A percentile compares a stretch with the other conserved stretches of the same genome.
phyloP scores from a whole-genome alignment of 2,797 vertebrate species.

The Oryzias sinensis region DNA sequence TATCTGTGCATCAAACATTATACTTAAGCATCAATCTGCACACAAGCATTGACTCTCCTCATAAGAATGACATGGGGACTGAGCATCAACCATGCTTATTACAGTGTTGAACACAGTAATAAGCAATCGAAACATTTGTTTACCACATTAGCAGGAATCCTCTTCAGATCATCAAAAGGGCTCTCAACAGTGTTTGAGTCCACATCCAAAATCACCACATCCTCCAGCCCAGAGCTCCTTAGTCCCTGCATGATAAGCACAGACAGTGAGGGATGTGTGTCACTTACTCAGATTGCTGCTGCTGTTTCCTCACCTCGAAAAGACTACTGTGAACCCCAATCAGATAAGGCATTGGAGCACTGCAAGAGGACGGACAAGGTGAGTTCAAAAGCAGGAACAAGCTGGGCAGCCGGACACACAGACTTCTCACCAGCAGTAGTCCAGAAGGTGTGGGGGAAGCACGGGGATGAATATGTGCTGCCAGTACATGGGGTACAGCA shows the following conservation, averaged over 20 bases:
- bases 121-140: slow-evolving; percentile 6
- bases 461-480: slow-evolving; percentile 93
- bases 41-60: no score
- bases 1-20: no score
- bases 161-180: slow-evolving; percentile 84
- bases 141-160: slow-evolving; percentile 88
- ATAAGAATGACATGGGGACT: no score
- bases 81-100: no score
- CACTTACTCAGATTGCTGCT: not conserved
- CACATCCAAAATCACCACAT: slow-evolving; percentile 88
- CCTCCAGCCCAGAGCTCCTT: slow-evolving; percentile 81
- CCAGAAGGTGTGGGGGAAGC: slow-evolving; percentile 87
- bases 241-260: slow-evolving; percentile 73
- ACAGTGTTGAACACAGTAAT: no score
- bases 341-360: slow-evolving; percentile 92
- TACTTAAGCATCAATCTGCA: no score
- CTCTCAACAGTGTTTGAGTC: slow-evolving; percentile 87
- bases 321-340: slow-evolving; percentile 91
- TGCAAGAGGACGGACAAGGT: slow-evolving; percentile 50
- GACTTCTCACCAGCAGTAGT: slow-evolving; percentile 85
- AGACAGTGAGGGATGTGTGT: not conserved
- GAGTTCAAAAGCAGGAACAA: not conserved
- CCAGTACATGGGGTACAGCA: slow-evolving; percentile 91
- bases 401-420: not conserved
- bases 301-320: slow-evolving; percentile 77